These are phyloP conservation scores for Tadarida brasiliensis DNA, from an alignment of 2,797 vertebrate species.

Conservation along the genomic window DNA sequence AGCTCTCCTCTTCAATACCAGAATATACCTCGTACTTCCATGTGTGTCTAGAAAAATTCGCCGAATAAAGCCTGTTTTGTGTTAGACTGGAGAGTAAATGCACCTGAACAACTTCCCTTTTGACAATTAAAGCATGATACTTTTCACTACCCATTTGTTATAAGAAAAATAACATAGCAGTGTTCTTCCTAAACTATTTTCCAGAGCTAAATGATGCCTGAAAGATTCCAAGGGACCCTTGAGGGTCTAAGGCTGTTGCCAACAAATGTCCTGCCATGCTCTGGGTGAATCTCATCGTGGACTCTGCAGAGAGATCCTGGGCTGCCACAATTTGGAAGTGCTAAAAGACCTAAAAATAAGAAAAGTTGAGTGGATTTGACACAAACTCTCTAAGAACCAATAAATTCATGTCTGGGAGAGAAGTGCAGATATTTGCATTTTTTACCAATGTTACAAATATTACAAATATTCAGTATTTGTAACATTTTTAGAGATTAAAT, in stretches of 20 bases:
- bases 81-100: neutral
- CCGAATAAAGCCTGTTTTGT: neutral
- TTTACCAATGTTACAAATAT: neutral
- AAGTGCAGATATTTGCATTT: neutral
- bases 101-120: neutral
- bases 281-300: neutral
- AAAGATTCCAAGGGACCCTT: neutral
- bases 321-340: accelerated
- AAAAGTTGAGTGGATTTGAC: neutral
- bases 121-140: neutral
- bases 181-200: neutral
- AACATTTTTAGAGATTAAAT: neutral
- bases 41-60: neutral
- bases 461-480: neutral
- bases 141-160: neutral
- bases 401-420: neutral
- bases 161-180: neutral
- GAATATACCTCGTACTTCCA: neutral
- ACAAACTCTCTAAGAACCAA: neutral
- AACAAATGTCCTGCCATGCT: neutral
- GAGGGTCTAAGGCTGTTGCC: neutral
- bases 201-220: too few relatives aligned
- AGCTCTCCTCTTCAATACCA: neutral
- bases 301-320: too few relatives aligned
- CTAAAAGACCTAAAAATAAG: neutral